These are phyloP conservation scores for pig (Sus scrofa) DNA, from an alignment of 2,113 vertebrate species.

Conservation along the genomic window DNA sequence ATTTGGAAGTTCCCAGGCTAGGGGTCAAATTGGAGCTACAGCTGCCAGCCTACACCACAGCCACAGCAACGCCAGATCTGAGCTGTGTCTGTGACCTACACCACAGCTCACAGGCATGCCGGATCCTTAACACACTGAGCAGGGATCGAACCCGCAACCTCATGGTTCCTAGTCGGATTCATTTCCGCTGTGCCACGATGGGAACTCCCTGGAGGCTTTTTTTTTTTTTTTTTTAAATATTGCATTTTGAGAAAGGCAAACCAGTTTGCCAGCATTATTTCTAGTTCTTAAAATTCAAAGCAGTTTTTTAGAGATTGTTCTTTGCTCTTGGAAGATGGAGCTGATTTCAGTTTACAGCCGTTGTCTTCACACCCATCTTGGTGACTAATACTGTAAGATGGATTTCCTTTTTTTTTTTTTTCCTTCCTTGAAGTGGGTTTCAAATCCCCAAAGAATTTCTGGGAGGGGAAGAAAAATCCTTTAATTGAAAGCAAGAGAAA, in stretches of 20 bases:
- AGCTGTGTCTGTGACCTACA: too few relatives aligned
- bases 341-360: slow-evolving; percentile 27
- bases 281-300: slow-evolving; percentile 71
- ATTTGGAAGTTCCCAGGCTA: too few relatives aligned
- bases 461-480: slow-evolving; percentile 70
- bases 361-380: slow-evolving; percentile 74
- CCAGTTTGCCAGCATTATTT: slow-evolving; percentile 53
- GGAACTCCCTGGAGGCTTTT: too few relatives aligned
- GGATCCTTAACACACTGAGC: too few relatives aligned
- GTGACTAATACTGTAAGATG: slow-evolving; percentile 79
- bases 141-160: too few relatives aligned
- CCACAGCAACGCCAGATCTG: too few relatives aligned
- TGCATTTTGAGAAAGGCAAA: slow-evolving; percentile 71
- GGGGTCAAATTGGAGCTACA: too few relatives aligned
- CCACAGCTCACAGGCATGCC: too few relatives aligned
- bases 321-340: slow-evolving; percentile 56
- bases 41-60: too few relatives aligned
- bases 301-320: slow-evolving; percentile 33
- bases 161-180: too few relatives aligned
- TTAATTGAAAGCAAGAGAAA: slow-evolving; percentile 84
- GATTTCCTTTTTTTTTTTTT: slow-evolving; percentile 69
- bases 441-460: slow-evolving; percentile 83
- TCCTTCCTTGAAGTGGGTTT: slow-evolving; percentile 83
- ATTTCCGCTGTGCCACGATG: too few relatives aligned
- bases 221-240: neutral